These are phyloP conservation scores for Nasonovia ribisnigri DNA, from an alignment of 2,888 invertebrate species.

Conservation along the genomic window DNA sequence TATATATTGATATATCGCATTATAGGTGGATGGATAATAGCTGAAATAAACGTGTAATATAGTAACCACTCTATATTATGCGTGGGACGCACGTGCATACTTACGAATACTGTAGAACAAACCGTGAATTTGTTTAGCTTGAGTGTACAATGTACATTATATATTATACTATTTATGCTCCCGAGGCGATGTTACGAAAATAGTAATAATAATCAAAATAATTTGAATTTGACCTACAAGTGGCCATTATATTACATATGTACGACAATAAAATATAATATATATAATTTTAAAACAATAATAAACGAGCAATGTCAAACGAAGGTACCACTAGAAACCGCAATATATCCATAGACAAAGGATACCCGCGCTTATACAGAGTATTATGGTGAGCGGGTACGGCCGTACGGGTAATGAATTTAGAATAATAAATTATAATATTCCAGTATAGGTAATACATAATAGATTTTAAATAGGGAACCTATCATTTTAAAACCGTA, in stretches of 20 bases:
- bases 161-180: not conserved
- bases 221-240: constrained; percentile 46
- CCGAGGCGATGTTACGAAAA: constrained; percentile 31
- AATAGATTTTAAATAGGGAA: not conserved
- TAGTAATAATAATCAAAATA: constrained; percentile 31
- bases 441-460: not conserved
- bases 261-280: constrained; percentile 27
- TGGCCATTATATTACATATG: not conserved
- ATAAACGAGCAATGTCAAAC: constrained; percentile 12
- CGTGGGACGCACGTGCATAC: not conserved
- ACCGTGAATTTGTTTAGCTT: not conserved
- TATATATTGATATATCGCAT: no score
- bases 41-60: not conserved
- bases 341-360: not conserved
- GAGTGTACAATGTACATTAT: not conserved
- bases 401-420: not conserved
- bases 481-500: not conserved
- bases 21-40: not conserved
- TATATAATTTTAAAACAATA: not conserved
- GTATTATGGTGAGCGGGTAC: not conserved
- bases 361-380: not conserved
- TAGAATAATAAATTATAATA: not conserved
- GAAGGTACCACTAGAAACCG: not conserved
- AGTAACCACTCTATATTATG: not conserved
- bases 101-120: not conserved